Evolutionary conservation across 2,113 vertebrate genomes (phyloP).

Genomic region (Engraulis encrasicolus): DNA sequence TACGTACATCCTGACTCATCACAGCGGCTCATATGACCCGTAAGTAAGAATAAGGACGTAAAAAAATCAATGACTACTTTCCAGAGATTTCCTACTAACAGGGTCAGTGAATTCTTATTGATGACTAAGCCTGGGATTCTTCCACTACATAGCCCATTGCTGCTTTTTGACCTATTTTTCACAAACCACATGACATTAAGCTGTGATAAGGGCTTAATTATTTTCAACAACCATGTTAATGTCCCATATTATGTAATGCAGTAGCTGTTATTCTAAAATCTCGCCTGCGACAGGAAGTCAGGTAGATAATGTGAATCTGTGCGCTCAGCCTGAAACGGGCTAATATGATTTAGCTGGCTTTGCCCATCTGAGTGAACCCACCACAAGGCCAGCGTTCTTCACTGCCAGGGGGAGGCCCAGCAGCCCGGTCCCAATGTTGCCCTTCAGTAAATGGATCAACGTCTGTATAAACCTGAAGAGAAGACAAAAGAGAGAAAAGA

Average conservation of each 20-base stretch:
- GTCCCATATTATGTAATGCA: neutral
- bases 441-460: slow-evolving; percentile 92
- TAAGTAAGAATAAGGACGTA: neutral
- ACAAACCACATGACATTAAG: neutral
- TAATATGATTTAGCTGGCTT: neutral
- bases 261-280: neutral
- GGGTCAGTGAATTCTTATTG: neutral
- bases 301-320: neutral
- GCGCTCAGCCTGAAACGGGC: neutral
- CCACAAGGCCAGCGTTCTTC: slow-evolving; percentile 94
- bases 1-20: neutral
- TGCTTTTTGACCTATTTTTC: neutral
- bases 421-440: slow-evolving; percentile 93
- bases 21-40: neutral
- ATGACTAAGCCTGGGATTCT: neutral
- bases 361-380: slow-evolving; percentile 67
- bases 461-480: slow-evolving; percentile 86
- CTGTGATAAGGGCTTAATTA: neutral
- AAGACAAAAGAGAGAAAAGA: neutral
- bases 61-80: neutral
- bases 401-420: slow-evolving; percentile 92
- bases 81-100: neutral
- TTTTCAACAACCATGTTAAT: neutral
- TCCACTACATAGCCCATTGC: neutral
- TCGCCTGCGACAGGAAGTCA: neutral